Percentiles rank a stretch among this genome's conserved stretches.
These are phyloP conservation scores for Sebastes miniatus DNA, from an alignment of 2,797 vertebrate species.

Conservation along the genomic window DNA sequence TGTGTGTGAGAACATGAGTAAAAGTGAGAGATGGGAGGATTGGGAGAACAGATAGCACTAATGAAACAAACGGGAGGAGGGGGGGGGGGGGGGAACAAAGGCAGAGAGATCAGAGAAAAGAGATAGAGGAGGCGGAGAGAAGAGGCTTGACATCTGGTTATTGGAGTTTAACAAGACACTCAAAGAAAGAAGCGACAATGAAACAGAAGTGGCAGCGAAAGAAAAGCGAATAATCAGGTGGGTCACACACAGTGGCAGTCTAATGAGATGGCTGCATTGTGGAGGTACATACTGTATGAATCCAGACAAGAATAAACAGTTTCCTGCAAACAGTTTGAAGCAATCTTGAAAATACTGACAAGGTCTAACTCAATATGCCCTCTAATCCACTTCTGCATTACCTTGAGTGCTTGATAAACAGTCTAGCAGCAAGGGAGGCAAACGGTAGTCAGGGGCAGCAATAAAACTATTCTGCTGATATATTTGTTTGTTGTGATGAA, in stretches of 20 bases:
- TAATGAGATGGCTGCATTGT: slow-evolving; percentile 39
- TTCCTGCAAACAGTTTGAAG: slow-evolving; percentile 8
- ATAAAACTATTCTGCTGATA: slow-evolving; percentile 50
- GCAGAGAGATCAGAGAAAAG: slow-evolving; percentile 50
- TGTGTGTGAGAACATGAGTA: slow-evolving; percentile 8
- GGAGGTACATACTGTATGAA: not conserved
- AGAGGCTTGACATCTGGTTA: slow-evolving; percentile 60
- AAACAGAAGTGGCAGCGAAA: slow-evolving; percentile 49
- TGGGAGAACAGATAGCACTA: slow-evolving; percentile 31
- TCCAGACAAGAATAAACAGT: slow-evolving; percentile 21
- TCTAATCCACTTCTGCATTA: slow-evolving; percentile 29
- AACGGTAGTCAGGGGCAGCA: slow-evolving; percentile 30
- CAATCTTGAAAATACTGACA: slow-evolving; percentile 28
- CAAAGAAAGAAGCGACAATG: slow-evolving; percentile 44
- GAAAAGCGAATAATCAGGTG: slow-evolving; percentile 49
- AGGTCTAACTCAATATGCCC: slow-evolving; percentile 30
- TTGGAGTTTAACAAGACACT: slow-evolving; percentile 65
- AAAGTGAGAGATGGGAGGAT: slow-evolving; percentile 26
- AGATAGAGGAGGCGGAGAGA: slow-evolving; percentile 37
- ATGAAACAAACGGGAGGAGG: slow-evolving; percentile 54
- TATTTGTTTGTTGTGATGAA: slow-evolving; percentile 51
- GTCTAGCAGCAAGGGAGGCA: slow-evolving; percentile 17
- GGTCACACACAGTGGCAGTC: slow-evolving; percentile 36
- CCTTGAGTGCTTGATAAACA: slow-evolving; percentile 44
- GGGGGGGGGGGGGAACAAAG: slow-evolving; percentile 41